phyloP scores from a whole-genome alignment of 2,888 invertebrate species.

The Ectobius pallidus region DNA sequence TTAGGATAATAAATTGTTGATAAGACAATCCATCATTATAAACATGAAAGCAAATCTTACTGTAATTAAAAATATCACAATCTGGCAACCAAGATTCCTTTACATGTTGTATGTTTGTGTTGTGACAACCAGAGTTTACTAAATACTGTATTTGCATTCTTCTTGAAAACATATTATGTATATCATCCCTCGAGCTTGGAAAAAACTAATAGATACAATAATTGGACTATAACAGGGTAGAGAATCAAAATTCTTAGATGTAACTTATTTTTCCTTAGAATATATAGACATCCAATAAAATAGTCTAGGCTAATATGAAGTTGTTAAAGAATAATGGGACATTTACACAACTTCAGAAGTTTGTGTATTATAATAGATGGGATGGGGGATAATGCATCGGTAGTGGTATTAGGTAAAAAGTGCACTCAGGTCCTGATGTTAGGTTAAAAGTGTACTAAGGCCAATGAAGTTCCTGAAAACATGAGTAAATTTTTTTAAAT shows the following conservation, averaged over 20 bases:
- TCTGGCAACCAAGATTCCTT: slow-evolving; percentile 12
- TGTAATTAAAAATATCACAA: neutral
- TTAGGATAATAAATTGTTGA: no score
- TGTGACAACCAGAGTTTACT: neutral
- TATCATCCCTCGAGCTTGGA: no score
- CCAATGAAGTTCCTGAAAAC: no score
- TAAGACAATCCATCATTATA: no score
- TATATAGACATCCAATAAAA: neutral
- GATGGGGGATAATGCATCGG: neutral
- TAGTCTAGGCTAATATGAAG: neutral
- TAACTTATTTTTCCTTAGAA: neutral
- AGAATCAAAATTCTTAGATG: slow-evolving; percentile 10
- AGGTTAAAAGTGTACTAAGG: neutral
- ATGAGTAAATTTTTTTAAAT: no score
- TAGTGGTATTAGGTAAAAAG: neutral
- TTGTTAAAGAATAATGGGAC: neutral
- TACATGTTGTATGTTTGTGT: slow-evolving; percentile 7
- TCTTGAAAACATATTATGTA: no score
- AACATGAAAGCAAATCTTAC: no score
- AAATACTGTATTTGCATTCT: neutral
- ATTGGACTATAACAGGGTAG: neutral
- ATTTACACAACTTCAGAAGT: neutral
- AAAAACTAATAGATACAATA: no score
- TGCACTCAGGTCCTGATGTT: slow-evolving; percentile 18
- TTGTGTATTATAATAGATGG: neutral